Conservation (phyloP, 2,888 invertebrate genomes). For the Ramazzottius varieornatus region DNA sequence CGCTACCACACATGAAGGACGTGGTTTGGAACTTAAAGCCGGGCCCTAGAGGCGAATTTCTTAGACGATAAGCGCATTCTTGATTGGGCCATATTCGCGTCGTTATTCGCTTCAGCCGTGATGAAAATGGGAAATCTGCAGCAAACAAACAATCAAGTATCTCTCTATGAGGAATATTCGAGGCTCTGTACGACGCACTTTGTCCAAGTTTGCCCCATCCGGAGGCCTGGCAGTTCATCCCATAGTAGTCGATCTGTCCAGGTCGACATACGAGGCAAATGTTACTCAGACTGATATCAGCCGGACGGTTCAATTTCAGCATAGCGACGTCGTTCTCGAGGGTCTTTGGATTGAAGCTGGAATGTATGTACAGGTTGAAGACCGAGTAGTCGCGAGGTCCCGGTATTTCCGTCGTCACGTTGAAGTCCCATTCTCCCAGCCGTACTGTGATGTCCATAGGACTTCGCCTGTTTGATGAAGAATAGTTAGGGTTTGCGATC, state of each 20-base stretch:
- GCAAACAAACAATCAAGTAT: no score
- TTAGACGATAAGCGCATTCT: not conserved
- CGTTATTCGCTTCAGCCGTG: not conserved
- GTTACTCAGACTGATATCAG: slow-evolving; percentile 1
- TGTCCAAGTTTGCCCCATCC: slow-evolving; percentile 1
- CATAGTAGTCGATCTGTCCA: not conserved
- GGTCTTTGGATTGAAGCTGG: not conserved
- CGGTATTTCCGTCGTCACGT: not conserved
- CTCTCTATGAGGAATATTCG: no score
- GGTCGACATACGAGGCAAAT: not conserved
- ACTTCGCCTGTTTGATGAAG: not conserved
- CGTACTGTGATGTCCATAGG: slow-evolving; percentile 1
- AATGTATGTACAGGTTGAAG: slow-evolving; percentile 3
- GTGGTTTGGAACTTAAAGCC: not conserved
- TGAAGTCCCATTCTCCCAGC: slow-evolving; percentile 1
- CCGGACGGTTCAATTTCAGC: not conserved
- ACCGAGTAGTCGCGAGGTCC: not conserved
- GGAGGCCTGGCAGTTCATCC: not conserved
- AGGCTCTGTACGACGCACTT: no score
- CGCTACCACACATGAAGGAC: not conserved
- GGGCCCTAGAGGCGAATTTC: not conserved
- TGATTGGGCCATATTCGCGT: slow-evolving; percentile 1
- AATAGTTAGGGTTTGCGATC: not conserved
- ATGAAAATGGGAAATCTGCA: slow-evolving; percentile 3
- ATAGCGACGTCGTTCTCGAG: not conserved